phyloP scores from a whole-genome alignment of 2,797 vertebrate species.

The Hozukius guyotensis region DNA sequence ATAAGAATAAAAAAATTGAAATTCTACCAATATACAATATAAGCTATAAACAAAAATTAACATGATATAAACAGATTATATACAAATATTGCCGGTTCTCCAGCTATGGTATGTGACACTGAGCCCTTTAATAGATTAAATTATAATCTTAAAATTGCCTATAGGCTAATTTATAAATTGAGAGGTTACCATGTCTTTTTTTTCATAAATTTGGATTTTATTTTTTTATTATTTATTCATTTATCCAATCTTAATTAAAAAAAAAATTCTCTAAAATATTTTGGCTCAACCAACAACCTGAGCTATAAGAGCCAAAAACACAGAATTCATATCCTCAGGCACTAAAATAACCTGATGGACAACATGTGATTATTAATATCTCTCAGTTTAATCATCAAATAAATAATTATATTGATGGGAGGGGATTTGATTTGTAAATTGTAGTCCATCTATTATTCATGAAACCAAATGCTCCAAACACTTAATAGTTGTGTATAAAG shows the following conservation, averaged over 20 bases:
- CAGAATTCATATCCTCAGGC: not conserved
- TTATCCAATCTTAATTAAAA: not conserved
- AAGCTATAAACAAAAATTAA: too few species aligned
- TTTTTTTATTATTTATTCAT: not conserved
- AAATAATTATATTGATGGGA: not conserved
- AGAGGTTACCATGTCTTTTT: not conserved
- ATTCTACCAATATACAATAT: too few species aligned
- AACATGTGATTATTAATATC: not conserved
- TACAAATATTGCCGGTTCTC: too few species aligned
- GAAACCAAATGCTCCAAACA: not conserved
- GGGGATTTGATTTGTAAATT: not conserved
- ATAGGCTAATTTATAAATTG: not conserved
- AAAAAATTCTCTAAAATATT: rapidly evolving
- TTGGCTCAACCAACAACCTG: not conserved
- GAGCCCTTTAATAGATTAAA: not conserved
- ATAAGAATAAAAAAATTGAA: too few species aligned
- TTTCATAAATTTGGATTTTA: not conserved
- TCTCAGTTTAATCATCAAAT: not conserved
- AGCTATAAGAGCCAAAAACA: not conserved
- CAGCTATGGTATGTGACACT: not conserved
- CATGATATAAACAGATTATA: too few species aligned
- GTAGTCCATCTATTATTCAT: not conserved
- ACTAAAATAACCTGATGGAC: not conserved
- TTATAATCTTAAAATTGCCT: not conserved
- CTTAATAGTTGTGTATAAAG: slow-evolving; percentile 3